Base-by-base conservation (phyloP, 2,888 invertebrate genomes). In the Cryptus armator region DNA sequence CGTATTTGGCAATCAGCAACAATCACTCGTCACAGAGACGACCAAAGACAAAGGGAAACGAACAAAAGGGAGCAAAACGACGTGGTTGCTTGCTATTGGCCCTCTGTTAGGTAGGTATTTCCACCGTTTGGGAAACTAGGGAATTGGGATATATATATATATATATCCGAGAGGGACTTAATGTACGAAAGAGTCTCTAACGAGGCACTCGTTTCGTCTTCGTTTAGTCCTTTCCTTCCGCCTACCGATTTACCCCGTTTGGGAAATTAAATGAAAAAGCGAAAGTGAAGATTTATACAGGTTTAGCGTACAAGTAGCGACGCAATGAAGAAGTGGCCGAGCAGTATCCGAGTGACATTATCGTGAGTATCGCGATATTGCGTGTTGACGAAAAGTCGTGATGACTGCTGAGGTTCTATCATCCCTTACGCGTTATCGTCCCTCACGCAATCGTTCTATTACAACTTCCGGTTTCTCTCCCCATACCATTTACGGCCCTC, bases 381-480 rank as follows among this genome's bases (percentile, higher is more conserved):
- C 51, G 53, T 62, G 59, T 7, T 24, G 14, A 14, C 53, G 44
- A 79, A 46, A 75, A 70, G 44, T 24, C 44, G 19, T 62, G 48
- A 67, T n/a, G 44, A 75, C 75, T 24, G 68, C 56, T 12, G 46
- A 51, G 75, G 62, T 62, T 51, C n/a, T 37, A 44, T 68, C 59
- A 62, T 75, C 37, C 59, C 14, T 9, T 19, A 19, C 71, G 24
- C 43, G 68, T 74, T 44, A 56, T 53, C 16, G n/a, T 44, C 44
- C 32, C 44, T 79, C 75, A 70, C 46, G 70, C 70, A 79, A 75
- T 66, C 70, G 56, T 56, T 75, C 56, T 56, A 64, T 70, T 53
- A 56, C 56, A 37, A 70, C 53, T 74, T 53, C 48, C 68, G 19
- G 29, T 14, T 32, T 14, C 19, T 44, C 43, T 5, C 59, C 5